Conservation (phyloP, 2,888 invertebrate genomes). For the Elysia crispata region DNA sequence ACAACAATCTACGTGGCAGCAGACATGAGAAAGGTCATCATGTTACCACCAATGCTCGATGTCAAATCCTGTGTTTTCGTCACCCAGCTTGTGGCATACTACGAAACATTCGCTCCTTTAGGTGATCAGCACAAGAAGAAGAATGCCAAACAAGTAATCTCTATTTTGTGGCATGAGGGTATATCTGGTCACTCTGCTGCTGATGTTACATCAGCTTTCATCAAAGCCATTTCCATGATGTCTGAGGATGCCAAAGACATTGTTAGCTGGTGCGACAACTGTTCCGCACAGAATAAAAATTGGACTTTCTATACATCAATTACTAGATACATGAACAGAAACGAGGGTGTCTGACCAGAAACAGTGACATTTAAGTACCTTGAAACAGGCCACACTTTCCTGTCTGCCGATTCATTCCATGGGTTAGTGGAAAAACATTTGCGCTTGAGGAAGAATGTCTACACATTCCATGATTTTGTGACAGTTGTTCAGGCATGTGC, state of each 20-base stretch:
- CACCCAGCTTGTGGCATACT: too few relatives aligned
- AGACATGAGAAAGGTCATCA: too few relatives aligned
- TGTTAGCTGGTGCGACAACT: background rate
- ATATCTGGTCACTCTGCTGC: slow-evolving; percentile 2
- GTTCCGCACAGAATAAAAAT: slow-evolving; percentile 6
- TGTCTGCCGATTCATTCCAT: background rate
- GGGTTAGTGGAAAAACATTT: too few relatives aligned
- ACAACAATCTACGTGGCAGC: too few relatives aligned
- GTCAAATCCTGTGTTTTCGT: too few relatives aligned
- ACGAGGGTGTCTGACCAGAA: background rate
- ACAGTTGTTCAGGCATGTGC: too few relatives aligned
- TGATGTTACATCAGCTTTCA: slow-evolving; percentile 10
- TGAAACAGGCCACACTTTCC: slow-evolving; percentile 18
- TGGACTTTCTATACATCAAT: background rate
- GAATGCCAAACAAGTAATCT: background rate
- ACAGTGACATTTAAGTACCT: background rate
- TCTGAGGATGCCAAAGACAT: background rate
- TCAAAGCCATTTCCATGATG: background rate
- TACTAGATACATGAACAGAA: background rate
- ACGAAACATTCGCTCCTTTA: background rate
- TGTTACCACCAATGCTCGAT: too few relatives aligned
- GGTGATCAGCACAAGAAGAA: background rate
- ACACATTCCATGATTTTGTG: background rate
- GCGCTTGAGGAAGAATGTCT: too few relatives aligned
- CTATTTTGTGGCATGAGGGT: slow-evolving; percentile 1